These are phyloP conservation scores for Xanthostigma xanthostigma DNA, from an alignment of 2,888 invertebrate species.

Conservation along the genomic window DNA sequence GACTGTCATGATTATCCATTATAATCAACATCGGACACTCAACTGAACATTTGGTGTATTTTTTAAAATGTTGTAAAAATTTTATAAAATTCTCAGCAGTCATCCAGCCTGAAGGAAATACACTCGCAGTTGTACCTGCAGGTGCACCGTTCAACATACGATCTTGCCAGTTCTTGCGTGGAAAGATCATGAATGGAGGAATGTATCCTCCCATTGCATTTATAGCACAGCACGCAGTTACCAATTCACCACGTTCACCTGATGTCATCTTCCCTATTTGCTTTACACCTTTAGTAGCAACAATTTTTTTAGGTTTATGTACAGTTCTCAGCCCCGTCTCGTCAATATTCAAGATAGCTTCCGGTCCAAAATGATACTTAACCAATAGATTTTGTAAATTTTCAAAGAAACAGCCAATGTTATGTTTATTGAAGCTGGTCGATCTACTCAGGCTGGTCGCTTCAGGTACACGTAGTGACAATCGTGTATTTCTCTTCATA, in stretches of 20 bases:
- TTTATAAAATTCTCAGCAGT: slow-evolving; percentile 16
- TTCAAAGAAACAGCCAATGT: slow-evolving; percentile 14
- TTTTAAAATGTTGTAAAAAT: slow-evolving; percentile 19
- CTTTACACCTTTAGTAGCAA: slow-evolving; percentile 22
- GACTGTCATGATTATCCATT: slow-evolving; percentile 20
- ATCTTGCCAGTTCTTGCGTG: slow-evolving; percentile 19
- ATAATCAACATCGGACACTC: slow-evolving; percentile 17
- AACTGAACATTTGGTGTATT: slow-evolving; percentile 15
- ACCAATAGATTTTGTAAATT: slow-evolving; percentile 13
- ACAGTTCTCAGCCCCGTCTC: slow-evolving; percentile 24
- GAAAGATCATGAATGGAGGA: slow-evolving; percentile 26
- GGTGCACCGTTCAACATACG: slow-evolving; percentile 22
- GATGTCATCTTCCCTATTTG: slow-evolving; percentile 23
- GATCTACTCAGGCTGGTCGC: slow-evolving; percentile 13
- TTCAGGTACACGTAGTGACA: slow-evolving; percentile 12
- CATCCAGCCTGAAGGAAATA: slow-evolving; percentile 22
- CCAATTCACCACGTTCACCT: slow-evolving; percentile 23
- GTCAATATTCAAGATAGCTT: slow-evolving; percentile 21
- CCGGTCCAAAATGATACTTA: slow-evolving; percentile 10
- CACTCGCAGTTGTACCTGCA: slow-evolving; percentile 19
- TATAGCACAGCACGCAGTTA: slow-evolving; percentile 21
- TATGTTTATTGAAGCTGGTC: slow-evolving; percentile 15
- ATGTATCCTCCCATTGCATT: slow-evolving; percentile 21
- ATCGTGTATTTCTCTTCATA: slow-evolving; percentile 9
- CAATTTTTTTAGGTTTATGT: slow-evolving; percentile 19